Base-by-base conservation (phyloP, 2,888 invertebrate species). In the Lasioglossum oenotherae region DNA sequence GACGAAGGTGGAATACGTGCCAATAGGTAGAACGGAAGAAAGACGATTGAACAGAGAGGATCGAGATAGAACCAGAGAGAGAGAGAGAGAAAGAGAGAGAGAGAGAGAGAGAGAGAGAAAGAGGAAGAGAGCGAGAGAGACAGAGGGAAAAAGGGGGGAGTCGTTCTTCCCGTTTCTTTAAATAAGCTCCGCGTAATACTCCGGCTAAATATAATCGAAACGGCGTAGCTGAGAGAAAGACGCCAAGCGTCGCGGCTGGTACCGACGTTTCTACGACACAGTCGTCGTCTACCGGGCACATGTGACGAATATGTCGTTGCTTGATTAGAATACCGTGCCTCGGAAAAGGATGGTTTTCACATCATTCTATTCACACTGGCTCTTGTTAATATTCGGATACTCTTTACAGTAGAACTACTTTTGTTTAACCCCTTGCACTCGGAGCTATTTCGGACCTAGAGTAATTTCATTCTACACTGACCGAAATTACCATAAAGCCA, bases 121-220 rank as follows among this genome's bases (percentile, higher is more conserved):
- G 31, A 31, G 31, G 1, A 1, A 31, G 31, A 31, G 31, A 31
- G 31, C 1, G 31, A 31, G 31, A 1, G 31, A 31, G 31, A 31
- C 0, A 1, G 4, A 75, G 71, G 77, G 41, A 31, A 49, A 84
- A 74, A 80, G 78, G 74, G 84, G 84, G 71, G 79, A 83, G 78
- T 84, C 86, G 88, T 89, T 93, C 92, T 92, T 94, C 91, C 92
- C 91, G 90, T 92, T 92, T 94, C 94, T 94, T 93, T 94, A 95
- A 95, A 94, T 95, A 95, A 93, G 90, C 89, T 87, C 92, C 93
- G 93, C 94, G 94, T 94, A 94, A 94, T 94, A 92, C 91, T 88
- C 90, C 88, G 90, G 89, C 93, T 94, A 94, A 94, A 94, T 93
- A 93, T 94, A 93, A 89, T 81, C 90, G 81, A 89, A 92, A 90